Percentiles rank a stretch among this genome's conserved stretches.
Evolutionary conservation across 1,140 invertebrate species (phyloP).

Genomic region (Drosophila lini): DNA sequence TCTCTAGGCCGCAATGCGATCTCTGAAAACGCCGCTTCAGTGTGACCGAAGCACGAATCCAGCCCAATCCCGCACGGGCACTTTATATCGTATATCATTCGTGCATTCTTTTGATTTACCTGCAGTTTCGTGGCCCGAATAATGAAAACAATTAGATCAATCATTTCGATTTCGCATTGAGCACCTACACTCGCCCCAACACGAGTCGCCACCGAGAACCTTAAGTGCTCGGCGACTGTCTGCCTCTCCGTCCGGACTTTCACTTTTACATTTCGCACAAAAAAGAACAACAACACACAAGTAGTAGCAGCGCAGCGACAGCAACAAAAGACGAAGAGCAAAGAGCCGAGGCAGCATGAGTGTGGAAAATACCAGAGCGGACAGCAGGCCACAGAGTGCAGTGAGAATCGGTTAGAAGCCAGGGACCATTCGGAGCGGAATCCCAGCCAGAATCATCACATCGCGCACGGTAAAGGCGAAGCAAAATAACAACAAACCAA

Average conservation of each 20-base stretch:
- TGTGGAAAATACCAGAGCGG: conserved; percentile 40
- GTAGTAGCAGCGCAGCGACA: conserved; percentile 12
- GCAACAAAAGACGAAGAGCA: conserved; percentile 39
- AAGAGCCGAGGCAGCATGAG: conserved; percentile 41
- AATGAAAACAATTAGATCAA: conserved; percentile 33
- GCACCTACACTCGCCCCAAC: neutral
- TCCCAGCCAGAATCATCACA: conserved; percentile 15
- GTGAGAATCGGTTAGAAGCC: conserved; percentile 30
- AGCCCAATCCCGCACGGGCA: conserved; percentile 6
- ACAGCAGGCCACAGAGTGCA: conserved; percentile 27
- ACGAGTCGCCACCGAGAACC: neutral
- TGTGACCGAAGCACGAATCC: conserved; percentile 8
- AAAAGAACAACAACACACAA: conserved; percentile 31
- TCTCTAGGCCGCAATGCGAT: conserved; percentile 1
- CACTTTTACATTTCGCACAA: conserved; percentile 46
- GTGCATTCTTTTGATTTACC: conserved; percentile 47
- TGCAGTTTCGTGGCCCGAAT: conserved; percentile 28
- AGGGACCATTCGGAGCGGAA: conserved; percentile 11
- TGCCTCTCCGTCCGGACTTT: conserved; percentile 32
- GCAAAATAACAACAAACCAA: conserved; percentile 44
- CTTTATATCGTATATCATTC: conserved; percentile 40
- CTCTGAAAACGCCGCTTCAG: neutral
- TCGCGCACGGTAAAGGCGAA: conserved; percentile 27
- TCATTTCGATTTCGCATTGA: conserved; percentile 5
- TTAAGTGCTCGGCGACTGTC: conserved; percentile 6